Evolutionary conservation across 2,797 vertebrate genomes (phyloP), one percentile per base, ranked within the genome.

Genomic region (Otolemur crassicaudatus): DNA sequence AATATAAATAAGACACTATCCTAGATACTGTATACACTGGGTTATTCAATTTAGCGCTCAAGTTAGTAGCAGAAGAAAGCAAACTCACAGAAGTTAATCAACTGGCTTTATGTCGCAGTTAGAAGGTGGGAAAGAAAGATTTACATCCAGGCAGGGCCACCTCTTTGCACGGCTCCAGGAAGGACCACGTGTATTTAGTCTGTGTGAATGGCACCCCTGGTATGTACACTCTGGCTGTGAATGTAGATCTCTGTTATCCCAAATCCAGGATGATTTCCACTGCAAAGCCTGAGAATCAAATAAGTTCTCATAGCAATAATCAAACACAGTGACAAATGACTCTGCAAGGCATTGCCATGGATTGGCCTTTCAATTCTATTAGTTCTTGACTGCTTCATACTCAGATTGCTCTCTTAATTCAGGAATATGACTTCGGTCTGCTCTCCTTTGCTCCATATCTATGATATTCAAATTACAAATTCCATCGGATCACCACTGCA

Each of bases 311-410:
- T 10, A 86, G 40, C 43, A 65, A 70, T 49, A 88, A 67, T 96
- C 82, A 96, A 95, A 95, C 80, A 91, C 53, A 93, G 69, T 83
- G 43, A 95, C 73, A 92, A 94, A 94, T 89, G 85, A 91, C 82
- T 88, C 73, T 63, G 46, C 5, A 92, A 94, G 67, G 20, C 56
- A 92, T 67, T 37, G 19, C 31, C 65, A 72, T 31, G 88, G 60
- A 95, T 25, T 58, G 70, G 31, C 75, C 73, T 94, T 94, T 97
- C 82, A 81, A 40, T 92, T 77, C 82, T 87, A 70, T 95, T 77
- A 93, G 37, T 43, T 92, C 70, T 92, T 73, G 25, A 83, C 83
- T 93, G 58, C 37, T 82, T 90, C 72, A 79, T 86, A 53, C n/a
- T 97, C 58, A 92, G 88, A 85, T 82, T 43, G 72, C 12, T 92